Conservation (phyloP, 1,140 invertebrate species). For the Harlomillsia oculata region DNA sequence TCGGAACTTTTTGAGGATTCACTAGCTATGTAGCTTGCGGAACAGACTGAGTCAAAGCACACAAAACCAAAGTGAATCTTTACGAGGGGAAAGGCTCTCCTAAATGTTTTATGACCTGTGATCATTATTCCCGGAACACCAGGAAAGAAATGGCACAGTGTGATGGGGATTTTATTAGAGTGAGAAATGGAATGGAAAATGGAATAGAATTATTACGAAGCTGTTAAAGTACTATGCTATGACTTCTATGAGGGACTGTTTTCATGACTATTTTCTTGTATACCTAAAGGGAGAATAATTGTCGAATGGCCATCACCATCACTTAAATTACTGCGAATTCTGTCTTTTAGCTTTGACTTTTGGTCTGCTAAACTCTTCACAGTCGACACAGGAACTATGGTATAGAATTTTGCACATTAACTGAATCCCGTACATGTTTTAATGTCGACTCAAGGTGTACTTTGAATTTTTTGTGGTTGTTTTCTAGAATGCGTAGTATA, state of each 20-base stretch:
- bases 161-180: conserved; percentile 18
- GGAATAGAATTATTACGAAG: conserved; percentile 14
- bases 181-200: conserved; percentile 21
- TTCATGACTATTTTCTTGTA: background rate
- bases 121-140: conserved; percentile 28
- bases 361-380: too few species aligned
- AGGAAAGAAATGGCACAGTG: conserved; percentile 9
- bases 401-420: too few species aligned
- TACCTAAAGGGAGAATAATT: background rate
- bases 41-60: background rate
- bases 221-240: too few species aligned
- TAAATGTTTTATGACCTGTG: conserved; percentile 34
- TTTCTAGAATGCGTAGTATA: too few species aligned
- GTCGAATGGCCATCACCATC: background rate
- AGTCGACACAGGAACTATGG: too few species aligned
- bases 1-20: background rate
- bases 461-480: too few species aligned
- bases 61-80: conserved; percentile 25
- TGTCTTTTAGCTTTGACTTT: too few species aligned
- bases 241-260: too few species aligned
- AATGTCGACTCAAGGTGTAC: too few species aligned
- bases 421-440: too few species aligned
- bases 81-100: conserved; percentile 29
- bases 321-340: too few species aligned
- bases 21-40: background rate